A percentile compares a stretch with the other conserved stretches of the same genome.
phyloP scores from a whole-genome alignment of 2,797 vertebrate genomes.

The Enteromius unitaeniatus region DNA sequence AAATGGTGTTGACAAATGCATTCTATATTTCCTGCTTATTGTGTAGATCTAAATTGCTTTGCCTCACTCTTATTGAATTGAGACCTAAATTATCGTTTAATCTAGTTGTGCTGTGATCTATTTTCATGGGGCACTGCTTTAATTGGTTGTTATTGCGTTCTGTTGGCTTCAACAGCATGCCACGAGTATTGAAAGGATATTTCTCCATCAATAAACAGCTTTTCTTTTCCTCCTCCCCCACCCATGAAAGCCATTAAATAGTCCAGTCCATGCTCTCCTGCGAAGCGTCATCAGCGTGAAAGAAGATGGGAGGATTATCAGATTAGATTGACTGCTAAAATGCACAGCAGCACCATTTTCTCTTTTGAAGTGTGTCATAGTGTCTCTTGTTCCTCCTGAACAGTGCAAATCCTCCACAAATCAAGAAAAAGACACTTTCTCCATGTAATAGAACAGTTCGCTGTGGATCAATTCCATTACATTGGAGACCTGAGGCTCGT shows the following conservation, averaged over 20 bases:
- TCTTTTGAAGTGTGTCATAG: conserved; percentile 13
- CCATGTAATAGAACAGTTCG: conserved; percentile 29
- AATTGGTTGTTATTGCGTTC: conserved; percentile 64
- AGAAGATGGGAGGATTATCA: conserved; percentile 36
- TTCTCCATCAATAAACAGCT: conserved; percentile 67
- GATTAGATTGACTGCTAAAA: conserved; percentile 34
- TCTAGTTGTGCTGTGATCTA: conserved; percentile 76
- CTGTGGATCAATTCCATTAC: conserved; percentile 41
- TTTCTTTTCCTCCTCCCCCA: conserved; percentile 42
- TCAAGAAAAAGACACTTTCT: conserved; percentile 32
- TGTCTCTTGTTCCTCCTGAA: conserved; percentile 8
- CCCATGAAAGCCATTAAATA: conserved; percentile 51
- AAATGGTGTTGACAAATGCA: conserved; percentile 80
- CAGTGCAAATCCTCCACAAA: conserved; percentile 40
- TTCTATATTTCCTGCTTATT: conserved; percentile 71
- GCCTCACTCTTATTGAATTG: conserved; percentile 73
- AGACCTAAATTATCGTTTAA: conserved; percentile 78
- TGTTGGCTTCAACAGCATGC: conserved; percentile 53
- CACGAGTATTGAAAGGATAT: conserved; percentile 62
- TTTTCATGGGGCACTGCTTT: conserved; percentile 66
- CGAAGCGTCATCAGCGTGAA: conserved; percentile 25
- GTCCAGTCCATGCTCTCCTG: conserved; percentile 44
- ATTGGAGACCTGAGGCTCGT: conserved; percentile 18
- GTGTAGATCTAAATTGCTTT: conserved; percentile 71
- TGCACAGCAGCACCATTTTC: neutral